These are phyloP conservation scores for Nothura maculosa DNA, from an alignment of 2,797 vertebrate genomes.

Conservation along the genomic window DNA sequence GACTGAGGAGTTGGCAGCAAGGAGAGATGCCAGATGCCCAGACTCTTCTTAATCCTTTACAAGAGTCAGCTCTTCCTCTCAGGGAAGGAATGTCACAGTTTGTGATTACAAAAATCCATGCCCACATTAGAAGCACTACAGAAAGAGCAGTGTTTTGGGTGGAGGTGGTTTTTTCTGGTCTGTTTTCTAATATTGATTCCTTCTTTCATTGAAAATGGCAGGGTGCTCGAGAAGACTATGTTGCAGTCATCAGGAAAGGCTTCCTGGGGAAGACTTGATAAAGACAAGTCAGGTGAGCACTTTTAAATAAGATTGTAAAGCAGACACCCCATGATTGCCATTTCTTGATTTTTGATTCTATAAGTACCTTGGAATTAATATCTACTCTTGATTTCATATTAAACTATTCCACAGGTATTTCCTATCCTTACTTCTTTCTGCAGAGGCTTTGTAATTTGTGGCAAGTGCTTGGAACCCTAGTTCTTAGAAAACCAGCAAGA, in stretches of 20 bases:
- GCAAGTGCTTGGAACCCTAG: background rate
- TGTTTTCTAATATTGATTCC: background rate
- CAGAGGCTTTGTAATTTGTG: slow-evolving; percentile 18
- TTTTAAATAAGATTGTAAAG: background rate
- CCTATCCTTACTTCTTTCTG: background rate
- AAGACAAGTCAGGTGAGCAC: background rate
- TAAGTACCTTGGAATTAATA: background rate
- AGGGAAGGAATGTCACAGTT: background rate
- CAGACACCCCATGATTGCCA: background rate
- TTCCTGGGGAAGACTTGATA: background rate
- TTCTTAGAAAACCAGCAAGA: background rate
- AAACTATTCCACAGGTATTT: background rate
- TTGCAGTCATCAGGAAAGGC: background rate
- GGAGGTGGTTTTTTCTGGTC: background rate
- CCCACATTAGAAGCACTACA: background rate
- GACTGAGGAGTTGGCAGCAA: slow-evolving; percentile 9
- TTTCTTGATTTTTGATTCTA: too few relatives aligned
- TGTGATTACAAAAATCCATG: background rate
- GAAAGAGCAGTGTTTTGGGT: background rate
- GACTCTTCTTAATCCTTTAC: background rate
- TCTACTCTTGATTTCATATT: background rate
- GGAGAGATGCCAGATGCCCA: background rate
- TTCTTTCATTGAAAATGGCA: background rate
- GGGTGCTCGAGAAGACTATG: background rate
- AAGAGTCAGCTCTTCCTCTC: background rate